phyloP scores from a whole-genome alignment of 2,888 invertebrate genomes.

The Cerceris ruficornis region DNA sequence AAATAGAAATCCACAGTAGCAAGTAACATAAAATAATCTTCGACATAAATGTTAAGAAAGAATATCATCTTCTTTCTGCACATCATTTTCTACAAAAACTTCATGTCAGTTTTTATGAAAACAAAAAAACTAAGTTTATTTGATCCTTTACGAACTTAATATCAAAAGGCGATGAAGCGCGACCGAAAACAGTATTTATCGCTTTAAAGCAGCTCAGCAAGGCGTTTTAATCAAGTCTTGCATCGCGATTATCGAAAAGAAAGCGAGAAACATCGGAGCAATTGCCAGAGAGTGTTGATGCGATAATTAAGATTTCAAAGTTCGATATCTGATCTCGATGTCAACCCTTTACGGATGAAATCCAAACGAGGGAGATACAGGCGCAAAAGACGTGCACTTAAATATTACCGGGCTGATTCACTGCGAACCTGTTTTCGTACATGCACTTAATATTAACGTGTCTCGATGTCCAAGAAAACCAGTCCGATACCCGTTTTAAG shows the following conservation, averaged over 20 bases:
- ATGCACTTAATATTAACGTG: slow-evolving; percentile 21
- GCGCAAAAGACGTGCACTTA: neutral
- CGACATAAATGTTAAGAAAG: too few relatives aligned
- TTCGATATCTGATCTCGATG: slow-evolving; percentile 20
- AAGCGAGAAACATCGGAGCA: neutral
- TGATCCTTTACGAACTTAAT: too few relatives aligned
- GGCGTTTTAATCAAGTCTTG: neutral
- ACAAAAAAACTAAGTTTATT: too few relatives aligned
- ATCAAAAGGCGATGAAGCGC: too few relatives aligned
- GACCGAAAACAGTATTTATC: too few relatives aligned
- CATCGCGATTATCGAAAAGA: neutral
- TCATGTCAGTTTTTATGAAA: too few relatives aligned
- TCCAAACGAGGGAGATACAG: slow-evolving; percentile 6
- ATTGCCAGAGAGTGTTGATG: slow-evolving; percentile 8
- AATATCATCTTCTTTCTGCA: too few relatives aligned
- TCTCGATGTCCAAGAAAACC: slow-evolving; percentile 27
- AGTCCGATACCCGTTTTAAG: slow-evolving; percentile 28
- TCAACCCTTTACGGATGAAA: slow-evolving; percentile 3
- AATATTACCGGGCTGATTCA: slow-evolving; percentile 18
- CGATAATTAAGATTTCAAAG: slow-evolving; percentile 28
- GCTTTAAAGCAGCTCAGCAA: neutral
- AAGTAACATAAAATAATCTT: too few relatives aligned
- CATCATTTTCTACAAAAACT: too few relatives aligned
- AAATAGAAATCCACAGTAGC: too few relatives aligned
- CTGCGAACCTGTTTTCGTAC: slow-evolving; percentile 15